These are phyloP conservation scores for Brenthis daphne DNA, from an alignment of 2,888 invertebrate species.

Conservation along the genomic window DNA sequence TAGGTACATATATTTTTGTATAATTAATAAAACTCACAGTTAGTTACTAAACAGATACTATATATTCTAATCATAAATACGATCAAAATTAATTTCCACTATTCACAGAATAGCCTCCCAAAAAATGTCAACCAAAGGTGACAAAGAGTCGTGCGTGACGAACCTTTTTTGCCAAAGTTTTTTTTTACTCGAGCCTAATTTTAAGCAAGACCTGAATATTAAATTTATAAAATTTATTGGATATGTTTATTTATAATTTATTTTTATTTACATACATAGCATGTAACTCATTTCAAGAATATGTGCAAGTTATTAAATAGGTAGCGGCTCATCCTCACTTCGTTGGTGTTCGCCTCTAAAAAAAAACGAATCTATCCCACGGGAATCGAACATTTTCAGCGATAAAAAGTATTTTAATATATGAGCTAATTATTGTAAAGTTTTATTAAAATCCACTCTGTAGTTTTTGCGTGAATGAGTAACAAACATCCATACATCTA, in stretches of 20 bases:
- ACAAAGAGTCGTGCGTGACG: conserved; percentile 24
- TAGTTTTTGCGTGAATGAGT: too few relatives aligned
- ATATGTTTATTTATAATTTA: not conserved
- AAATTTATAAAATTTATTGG: not conserved
- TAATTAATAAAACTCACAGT: not conserved
- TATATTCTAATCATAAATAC: conserved; percentile 33
- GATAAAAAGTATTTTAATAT: too few relatives aligned
- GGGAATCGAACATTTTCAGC: too few relatives aligned
- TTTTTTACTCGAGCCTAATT: conserved; percentile 9
- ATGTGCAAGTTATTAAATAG: too few relatives aligned
- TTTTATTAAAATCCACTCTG: not conserved
- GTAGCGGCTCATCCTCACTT: too few relatives aligned
- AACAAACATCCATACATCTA: too few relatives aligned
- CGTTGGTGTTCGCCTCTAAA: too few relatives aligned
- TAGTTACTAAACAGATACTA: conserved; percentile 28
- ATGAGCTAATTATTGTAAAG: too few relatives aligned
- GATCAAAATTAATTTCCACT: conserved; percentile 39
- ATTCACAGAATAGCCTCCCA: conserved; percentile 31
- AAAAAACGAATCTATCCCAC: too few relatives aligned
- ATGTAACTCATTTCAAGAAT: too few relatives aligned
- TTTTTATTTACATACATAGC: too few relatives aligned
- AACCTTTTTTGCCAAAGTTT: conserved; percentile 15
- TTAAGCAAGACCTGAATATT: conserved; percentile 1
- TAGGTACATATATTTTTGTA: too few relatives aligned
- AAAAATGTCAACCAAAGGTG: conserved; percentile 31